Percentiles rank a stretch among this genome's conserved stretches.
phyloP scores from a whole-genome alignment of 2,888 invertebrate genomes.

The Dasysyrphus albostriatus region DNA sequence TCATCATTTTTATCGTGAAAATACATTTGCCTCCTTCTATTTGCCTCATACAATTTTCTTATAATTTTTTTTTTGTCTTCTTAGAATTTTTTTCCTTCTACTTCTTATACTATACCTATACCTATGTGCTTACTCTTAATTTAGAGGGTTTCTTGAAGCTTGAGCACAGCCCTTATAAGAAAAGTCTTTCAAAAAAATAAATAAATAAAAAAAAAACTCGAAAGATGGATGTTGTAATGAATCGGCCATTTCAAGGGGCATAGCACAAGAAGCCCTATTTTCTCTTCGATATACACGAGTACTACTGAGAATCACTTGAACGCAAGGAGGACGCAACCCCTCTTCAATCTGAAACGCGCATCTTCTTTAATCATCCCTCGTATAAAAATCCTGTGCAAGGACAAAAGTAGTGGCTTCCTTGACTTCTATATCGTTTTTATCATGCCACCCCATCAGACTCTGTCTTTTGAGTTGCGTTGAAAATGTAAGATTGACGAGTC shows the following conservation, averaged over 20 bases:
- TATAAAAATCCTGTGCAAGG: slow-evolving; percentile 50
- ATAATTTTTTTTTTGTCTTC: slow-evolving; percentile 11
- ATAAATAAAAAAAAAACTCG: slow-evolving; percentile 36
- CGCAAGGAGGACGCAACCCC: slow-evolving; percentile 3
- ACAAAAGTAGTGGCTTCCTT: slow-evolving; percentile 48
- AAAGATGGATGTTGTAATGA: slow-evolving; percentile 62
- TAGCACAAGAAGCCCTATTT: slow-evolving; percentile 16
- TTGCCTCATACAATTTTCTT: slow-evolving; percentile 55
- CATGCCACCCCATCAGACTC: not conserved
- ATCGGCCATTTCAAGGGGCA: slow-evolving; percentile 61
- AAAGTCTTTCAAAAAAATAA: slow-evolving; percentile 27
- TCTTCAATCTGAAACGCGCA: slow-evolving; percentile 47
- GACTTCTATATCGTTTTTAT: slow-evolving; percentile 26
- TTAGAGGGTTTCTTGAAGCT: slow-evolving; percentile 53
- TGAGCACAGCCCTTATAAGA: slow-evolving; percentile 50
- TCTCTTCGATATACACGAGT: slow-evolving; percentile 1
- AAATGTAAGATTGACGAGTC: slow-evolving; percentile 76
- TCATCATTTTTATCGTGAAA: slow-evolving; percentile 84
- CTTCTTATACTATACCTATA: not conserved
- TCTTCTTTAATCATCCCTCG: slow-evolving; percentile 56
- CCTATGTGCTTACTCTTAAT: slow-evolving; percentile 36
- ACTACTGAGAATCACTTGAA: slow-evolving; percentile 40
- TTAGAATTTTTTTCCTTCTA: slow-evolving; percentile 18
- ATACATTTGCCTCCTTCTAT: slow-evolving; percentile 81
- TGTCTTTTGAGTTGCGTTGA: slow-evolving; percentile 60